A percentile compares a stretch with the other conserved stretches of the same genome.
These are phyloP conservation scores for Mythimna vitellina DNA, from an alignment of 2,888 invertebrate species.

Conservation along the genomic window DNA sequence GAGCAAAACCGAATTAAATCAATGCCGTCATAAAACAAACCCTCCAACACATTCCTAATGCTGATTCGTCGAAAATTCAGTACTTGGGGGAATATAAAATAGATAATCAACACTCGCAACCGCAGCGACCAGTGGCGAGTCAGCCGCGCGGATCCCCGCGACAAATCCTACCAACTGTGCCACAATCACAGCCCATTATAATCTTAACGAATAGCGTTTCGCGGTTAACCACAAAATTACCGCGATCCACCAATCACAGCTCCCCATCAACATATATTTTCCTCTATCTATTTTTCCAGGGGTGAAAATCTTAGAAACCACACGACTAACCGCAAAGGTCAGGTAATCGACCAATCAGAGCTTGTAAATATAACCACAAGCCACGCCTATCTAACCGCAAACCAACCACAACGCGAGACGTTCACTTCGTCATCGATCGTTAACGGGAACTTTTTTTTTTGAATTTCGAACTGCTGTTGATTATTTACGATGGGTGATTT, in stretches of 20 bases:
- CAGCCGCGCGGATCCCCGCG: slow-evolving; percentile 72
- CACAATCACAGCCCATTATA: slow-evolving; percentile 83
- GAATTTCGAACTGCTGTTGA: slow-evolving; percentile 71
- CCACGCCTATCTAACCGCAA: slow-evolving; percentile 92
- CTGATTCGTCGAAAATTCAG: slow-evolving; percentile 53
- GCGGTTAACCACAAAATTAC: slow-evolving; percentile 89
- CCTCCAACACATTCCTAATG: slow-evolving; percentile 50
- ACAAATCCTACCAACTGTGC: slow-evolving; percentile 76
- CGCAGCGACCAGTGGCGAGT: slow-evolving; percentile 65
- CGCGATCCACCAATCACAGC: slow-evolving; percentile 84
- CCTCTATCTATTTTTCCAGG: slow-evolving; percentile 88
- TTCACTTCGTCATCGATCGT: slow-evolving; percentile 85
- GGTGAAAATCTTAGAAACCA: slow-evolving; percentile 91
- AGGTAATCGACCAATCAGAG: slow-evolving; percentile 91
- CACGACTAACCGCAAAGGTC: slow-evolving; percentile 91
- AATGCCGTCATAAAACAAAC: slow-evolving; percentile 26
- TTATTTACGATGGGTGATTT: slow-evolving; percentile 70
- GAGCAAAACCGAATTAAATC: slow-evolving; percentile 20
- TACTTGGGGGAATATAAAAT: slow-evolving; percentile 63
- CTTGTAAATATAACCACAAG: slow-evolving; percentile 91
- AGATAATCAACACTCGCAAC: slow-evolving; percentile 64
- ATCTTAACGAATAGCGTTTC: slow-evolving; percentile 88
- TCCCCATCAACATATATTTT: slow-evolving; percentile 82
- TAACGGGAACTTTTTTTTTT: slow-evolving; percentile 81
- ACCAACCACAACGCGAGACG: slow-evolving; percentile 91